Evolutionary conservation across 2,888 invertebrate genomes (phyloP).

Genomic region (Tetranychus truncatus): DNA sequence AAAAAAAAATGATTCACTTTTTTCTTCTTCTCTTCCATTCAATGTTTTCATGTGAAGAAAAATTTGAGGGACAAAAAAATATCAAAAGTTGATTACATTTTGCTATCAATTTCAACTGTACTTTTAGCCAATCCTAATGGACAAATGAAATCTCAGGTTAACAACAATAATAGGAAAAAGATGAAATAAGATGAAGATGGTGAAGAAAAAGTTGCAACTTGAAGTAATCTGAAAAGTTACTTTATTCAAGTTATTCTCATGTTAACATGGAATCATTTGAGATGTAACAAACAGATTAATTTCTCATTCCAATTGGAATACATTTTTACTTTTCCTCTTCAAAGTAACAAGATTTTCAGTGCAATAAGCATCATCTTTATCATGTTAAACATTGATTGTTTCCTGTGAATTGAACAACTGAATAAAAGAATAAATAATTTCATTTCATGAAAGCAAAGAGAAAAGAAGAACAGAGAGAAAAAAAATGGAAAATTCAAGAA

Average conservation of each 20-base stretch:
- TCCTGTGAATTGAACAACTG: not conserved
- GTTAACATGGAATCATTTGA: too few species aligned
- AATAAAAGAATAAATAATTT: not conserved
- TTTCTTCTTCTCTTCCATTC: not conserved
- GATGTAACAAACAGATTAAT: too few species aligned
- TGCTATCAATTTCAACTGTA: not conserved
- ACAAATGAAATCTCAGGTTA: constrained; percentile 1
- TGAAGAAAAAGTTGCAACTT: not conserved
- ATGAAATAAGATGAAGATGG: not conserved
- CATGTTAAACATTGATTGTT: too few species aligned
- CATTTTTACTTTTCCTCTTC: too few species aligned
- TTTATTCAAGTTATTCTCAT: too few species aligned
- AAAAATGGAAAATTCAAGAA: not conserved
- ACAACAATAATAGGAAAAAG: not conserved
- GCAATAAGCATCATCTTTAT: too few species aligned
- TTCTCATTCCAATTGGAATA: too few species aligned
- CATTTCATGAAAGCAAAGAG: not conserved
- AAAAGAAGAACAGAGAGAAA: not conserved
- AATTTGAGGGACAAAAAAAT: not conserved
- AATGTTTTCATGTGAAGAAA: not conserved
- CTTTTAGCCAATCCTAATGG: not conserved
- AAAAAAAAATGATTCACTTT: not conserved
- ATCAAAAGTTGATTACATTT: constrained; percentile 4
- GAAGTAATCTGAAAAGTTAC: too few species aligned
- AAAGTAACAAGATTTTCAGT: too few species aligned